Evolutionary conservation across 2,113 vertebrate species (phyloP).

Genomic region (Ptilorrhoa leucosticta): DNA sequence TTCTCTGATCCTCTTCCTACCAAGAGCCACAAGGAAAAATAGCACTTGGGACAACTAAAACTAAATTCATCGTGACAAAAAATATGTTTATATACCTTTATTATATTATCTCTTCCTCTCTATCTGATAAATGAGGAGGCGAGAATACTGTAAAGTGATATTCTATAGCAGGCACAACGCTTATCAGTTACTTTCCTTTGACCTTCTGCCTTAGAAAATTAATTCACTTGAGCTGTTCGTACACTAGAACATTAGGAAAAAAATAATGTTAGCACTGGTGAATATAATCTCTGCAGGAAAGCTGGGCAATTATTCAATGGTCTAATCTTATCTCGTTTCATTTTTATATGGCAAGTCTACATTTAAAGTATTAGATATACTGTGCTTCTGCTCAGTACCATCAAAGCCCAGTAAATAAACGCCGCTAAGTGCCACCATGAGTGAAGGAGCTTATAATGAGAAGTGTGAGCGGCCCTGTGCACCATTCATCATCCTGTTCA

Average conservation of each 20-base stretch:
- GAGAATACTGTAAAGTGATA: slow-evolving; percentile 63
- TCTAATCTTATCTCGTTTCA: slow-evolving; percentile 81
- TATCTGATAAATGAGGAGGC: slow-evolving; percentile 54
- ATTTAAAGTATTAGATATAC: slow-evolving; percentile 73
- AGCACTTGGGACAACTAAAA: slow-evolving; percentile 16
- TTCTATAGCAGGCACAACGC: slow-evolving; percentile 69
- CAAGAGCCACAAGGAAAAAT: slow-evolving; percentile 41
- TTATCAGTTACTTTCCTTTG: slow-evolving; percentile 80
- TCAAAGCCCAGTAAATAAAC: slow-evolving; percentile 74
- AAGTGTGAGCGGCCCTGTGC: slow-evolving; percentile 85
- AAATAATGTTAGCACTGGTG: slow-evolving; percentile 77
- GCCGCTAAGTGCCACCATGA: slow-evolving; percentile 82
- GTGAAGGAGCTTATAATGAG: slow-evolving; percentile 84
- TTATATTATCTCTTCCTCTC: slow-evolving; percentile 62
- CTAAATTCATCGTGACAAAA: slow-evolving; percentile 30
- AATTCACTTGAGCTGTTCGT: slow-evolving; percentile 74
- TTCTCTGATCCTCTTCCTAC: slow-evolving; percentile 45
- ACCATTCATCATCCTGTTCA: slow-evolving; percentile 89
- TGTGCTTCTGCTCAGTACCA: slow-evolving; percentile 67
- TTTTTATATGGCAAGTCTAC: slow-evolving; percentile 77
- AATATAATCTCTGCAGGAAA: slow-evolving; percentile 78
- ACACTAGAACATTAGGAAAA: slow-evolving; percentile 64
- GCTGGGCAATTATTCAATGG: slow-evolving; percentile 76
- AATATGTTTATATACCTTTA: slow-evolving; percentile 69
- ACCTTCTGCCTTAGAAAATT: slow-evolving; percentile 80